Conservation (phyloP, 1,140 invertebrate genomes). For the Brachystomella parvula region DNA sequence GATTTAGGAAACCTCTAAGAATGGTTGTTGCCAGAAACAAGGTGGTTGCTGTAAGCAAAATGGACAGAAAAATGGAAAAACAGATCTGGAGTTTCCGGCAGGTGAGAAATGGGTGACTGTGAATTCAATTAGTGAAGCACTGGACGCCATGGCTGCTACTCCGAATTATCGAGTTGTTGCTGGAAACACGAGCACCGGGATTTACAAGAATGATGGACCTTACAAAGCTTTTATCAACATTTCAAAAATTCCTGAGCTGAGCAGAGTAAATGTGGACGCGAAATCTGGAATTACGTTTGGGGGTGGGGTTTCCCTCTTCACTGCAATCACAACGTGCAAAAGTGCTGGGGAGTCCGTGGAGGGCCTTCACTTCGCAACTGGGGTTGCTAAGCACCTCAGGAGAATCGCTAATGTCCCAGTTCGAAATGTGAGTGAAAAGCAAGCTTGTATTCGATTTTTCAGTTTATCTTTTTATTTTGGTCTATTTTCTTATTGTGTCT, state of each 20-base stretch:
- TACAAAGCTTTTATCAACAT: slow-evolving; percentile 17
- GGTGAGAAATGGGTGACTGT: background rate
- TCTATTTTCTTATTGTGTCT: background rate
- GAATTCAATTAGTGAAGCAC: background rate
- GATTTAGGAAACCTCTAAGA: no score
- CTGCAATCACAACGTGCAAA: slow-evolving; percentile 53
- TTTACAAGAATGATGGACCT: slow-evolving; percentile 14
- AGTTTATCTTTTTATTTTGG: slow-evolving; percentile 24
- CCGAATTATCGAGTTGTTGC: slow-evolving; percentile 10
- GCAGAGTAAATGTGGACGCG: background rate
- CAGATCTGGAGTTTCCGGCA: background rate
- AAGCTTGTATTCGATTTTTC: background rate
- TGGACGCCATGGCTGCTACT: background rate
- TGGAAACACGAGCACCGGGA: slow-evolving; percentile 7
- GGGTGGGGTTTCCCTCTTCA: slow-evolving; percentile 11
- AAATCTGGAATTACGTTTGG: slow-evolving; percentile 15
- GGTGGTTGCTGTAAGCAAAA: no score
- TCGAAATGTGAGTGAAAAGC: slow-evolving; percentile 52
- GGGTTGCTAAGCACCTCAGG: slow-evolving; percentile 58
- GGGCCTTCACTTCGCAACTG: slow-evolving; percentile 47
- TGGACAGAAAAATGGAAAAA: no score
- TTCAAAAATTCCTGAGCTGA: slow-evolving; percentile 5
- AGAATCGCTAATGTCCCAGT: slow-evolving; percentile 63
- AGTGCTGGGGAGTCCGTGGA: slow-evolving; percentile 41
- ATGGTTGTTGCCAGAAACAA: no score